phyloP scores from a whole-genome alignment of 2,113 vertebrate genomes.

The Lichenostomus cassidix region DNA sequence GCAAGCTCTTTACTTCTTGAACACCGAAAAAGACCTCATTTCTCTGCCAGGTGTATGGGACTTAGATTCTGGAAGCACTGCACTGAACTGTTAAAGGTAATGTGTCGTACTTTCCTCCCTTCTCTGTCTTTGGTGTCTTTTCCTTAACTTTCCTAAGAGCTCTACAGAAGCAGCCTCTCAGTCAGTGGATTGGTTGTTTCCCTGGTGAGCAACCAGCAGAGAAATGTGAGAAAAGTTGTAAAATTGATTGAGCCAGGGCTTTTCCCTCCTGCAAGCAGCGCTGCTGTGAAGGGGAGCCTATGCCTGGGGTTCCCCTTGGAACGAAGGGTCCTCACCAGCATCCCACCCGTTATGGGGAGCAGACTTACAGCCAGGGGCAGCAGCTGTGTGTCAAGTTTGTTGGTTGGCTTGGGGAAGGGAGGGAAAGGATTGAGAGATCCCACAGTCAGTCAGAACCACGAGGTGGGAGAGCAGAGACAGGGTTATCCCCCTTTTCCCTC shows the following conservation, averaged over 20 bases:
- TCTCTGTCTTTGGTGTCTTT: background rate
- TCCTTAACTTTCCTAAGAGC: background rate
- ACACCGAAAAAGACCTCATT: constrained; percentile 39
- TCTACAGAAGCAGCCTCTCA: background rate
- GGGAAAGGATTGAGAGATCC: background rate
- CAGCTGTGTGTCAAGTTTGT: background rate
- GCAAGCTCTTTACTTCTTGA: constrained; percentile 49
- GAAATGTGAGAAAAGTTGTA: constrained; percentile 20
- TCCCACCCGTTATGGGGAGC: background rate
- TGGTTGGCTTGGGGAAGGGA: background rate
- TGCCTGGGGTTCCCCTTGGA: background rate
- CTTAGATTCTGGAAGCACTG: constrained; percentile 74
- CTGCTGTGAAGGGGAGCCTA: background rate
- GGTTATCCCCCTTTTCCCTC: background rate
- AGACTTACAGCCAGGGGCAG: background rate
- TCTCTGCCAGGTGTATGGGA: constrained; percentile 72
- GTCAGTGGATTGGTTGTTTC: background rate
- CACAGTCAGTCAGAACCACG: background rate
- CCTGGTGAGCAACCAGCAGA: background rate
- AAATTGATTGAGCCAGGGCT: background rate
- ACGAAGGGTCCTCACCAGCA: background rate
- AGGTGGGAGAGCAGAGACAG: background rate
- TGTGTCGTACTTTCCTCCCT: background rate
- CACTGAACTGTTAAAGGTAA: constrained; percentile 79
- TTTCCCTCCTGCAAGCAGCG: background rate